phyloP scores from a whole-genome alignment of 2,797 vertebrate genomes.

The Perodicticus potto region DNA sequence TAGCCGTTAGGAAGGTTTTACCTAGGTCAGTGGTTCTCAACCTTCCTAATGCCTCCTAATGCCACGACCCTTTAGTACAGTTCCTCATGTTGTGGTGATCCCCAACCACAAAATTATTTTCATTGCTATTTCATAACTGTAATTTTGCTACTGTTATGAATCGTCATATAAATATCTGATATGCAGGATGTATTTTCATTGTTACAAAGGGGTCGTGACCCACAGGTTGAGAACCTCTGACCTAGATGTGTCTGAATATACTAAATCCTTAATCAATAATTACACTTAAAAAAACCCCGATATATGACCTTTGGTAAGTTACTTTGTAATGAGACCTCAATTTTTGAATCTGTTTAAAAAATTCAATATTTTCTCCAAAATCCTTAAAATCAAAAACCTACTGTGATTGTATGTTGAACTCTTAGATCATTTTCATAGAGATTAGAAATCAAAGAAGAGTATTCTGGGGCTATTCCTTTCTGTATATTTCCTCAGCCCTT shows the following conservation, averaged over 20 bases:
- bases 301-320: slow-evolving; percentile 6
- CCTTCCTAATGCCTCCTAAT: too few relatives aligned
- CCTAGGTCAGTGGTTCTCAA: neutral
- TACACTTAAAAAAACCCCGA: neutral
- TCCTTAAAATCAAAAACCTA: slow-evolving; percentile 27
- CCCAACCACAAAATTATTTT: too few relatives aligned
- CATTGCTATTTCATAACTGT: too few relatives aligned
- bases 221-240: neutral
- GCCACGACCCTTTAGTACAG: too few relatives aligned
- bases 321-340: neutral
- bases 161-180: too few relatives aligned
- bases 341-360: slow-evolving; percentile 48
- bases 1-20: slow-evolving; percentile 4
- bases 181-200: too few relatives aligned
- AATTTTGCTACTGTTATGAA: too few relatives aligned
- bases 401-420: neutral
- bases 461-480: neutral
- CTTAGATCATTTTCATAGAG: slow-evolving; percentile 23
- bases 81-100: too few relatives aligned
- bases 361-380: slow-evolving; percentile 29
- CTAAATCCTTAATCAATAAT: slow-evolving; percentile 54
- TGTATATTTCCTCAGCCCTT: neutral
- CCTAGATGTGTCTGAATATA: neutral
- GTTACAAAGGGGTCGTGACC: too few relatives aligned
- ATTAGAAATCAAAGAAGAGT: slow-evolving; percentile 30